Conservation (phyloP, 2,888 invertebrate species). For the Aproaerema taeniolella region DNA sequence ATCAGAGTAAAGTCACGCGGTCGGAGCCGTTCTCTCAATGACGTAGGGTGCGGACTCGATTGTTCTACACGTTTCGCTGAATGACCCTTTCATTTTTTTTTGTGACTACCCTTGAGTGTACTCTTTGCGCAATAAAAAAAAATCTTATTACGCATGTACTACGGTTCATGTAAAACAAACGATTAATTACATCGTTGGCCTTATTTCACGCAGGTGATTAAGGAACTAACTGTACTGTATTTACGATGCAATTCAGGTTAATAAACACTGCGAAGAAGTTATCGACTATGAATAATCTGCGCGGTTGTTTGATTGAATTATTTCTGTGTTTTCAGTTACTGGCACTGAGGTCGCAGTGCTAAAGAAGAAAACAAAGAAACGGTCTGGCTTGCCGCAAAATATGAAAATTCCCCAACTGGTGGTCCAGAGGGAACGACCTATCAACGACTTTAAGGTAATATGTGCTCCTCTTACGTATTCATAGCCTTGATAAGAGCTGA, state of each 20-base stretch:
- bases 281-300: too few relatives aligned
- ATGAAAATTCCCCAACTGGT: constrained; percentile 81
- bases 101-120: too few relatives aligned
- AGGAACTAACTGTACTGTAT: too few relatives aligned
- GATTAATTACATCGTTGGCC: too few relatives aligned
- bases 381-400: constrained; percentile 76
- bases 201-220: too few relatives aligned
- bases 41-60: constrained; percentile 1
- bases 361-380: constrained; percentile 82
- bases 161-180: too few relatives aligned
- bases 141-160: too few relatives aligned
- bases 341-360: constrained; percentile 61
- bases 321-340: too few relatives aligned
- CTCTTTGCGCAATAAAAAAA: too few relatives aligned
- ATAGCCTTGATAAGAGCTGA: constrained; percentile 52
- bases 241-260: too few relatives aligned
- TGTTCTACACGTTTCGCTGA: constrained; percentile 5
- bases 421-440: constrained; percentile 80
- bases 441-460: constrained; percentile 67
- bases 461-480: constrained; percentile 36
- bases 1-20: constrained; percentile 60
- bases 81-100: constrained; percentile 8
- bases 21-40: constrained; percentile 26
- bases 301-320: too few relatives aligned
- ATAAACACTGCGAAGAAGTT: too few relatives aligned